Base-by-base conservation (phyloP, 2,888 invertebrate genomes). In the Xestia sexstrigata region DNA sequence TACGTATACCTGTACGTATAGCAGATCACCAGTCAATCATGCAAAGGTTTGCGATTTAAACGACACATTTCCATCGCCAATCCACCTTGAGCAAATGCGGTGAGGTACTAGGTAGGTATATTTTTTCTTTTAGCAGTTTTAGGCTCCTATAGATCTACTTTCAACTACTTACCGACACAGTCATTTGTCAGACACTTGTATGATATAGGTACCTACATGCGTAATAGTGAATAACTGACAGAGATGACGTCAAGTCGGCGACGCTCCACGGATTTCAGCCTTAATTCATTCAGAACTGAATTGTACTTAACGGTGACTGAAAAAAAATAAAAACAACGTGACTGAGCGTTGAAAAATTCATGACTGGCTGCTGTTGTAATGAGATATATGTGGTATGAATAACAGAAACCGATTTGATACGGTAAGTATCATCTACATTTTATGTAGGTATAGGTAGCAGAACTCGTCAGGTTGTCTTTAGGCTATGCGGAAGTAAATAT, bases 401-500 rank as follows among this genome's bases (percentile, higher is more conserved):
- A 58, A 20, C 58, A 45, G 5, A 23, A 60, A 17, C 35, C 20
- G 30, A 65, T 49, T 52, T 62, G 17, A 42, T 73, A 60, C 9
- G 63, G 42, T 65, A 35, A 17, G 5, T 42, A 71, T 42, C 9
- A 30, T 78, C 26, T 55, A 20, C 5, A 78, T 78, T 35, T 55
- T 35, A 17, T 60, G 49, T n/a, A n/a, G n/a, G n/a, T 1, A 47
- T 26, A n/a, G 4, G 45, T 23, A 6, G 47, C 30, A n/a, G 55
- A 49, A 49, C 45, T 58, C 47, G 2, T 30, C 47, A 39, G 26
- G 30, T 71, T 26, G 39, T 20, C 79, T 26, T n/a, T n/a, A 58
- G 30, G 60, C 9, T 55, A 78, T 65, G 49, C 65, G 78, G 76
- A 82, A 78, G 49, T 76, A 35, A 66, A 58, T 30, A 8, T 74